Conservation (phyloP, 1,140 invertebrate genomes). For the Drosophila miranda region DNA sequence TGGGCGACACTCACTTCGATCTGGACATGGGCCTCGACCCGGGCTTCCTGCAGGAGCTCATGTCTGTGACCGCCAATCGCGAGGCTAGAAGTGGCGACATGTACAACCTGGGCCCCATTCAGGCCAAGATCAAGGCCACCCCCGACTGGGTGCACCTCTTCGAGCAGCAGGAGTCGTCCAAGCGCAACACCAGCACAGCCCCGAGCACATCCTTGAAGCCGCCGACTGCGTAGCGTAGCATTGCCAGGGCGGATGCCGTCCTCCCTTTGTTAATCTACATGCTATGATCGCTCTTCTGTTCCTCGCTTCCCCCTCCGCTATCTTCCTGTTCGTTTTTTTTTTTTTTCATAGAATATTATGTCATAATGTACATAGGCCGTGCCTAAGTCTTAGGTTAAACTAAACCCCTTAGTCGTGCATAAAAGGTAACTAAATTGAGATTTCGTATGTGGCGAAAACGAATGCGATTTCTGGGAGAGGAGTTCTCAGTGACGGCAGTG, state of each 20-base stretch:
- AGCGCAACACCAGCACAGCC: slow-evolving; percentile 11
- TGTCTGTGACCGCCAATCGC: slow-evolving; percentile 76
- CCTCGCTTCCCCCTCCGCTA: background rate
- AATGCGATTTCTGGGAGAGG: background rate
- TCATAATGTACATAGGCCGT: slow-evolving; percentile 50
- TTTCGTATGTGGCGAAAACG: slow-evolving; percentile 20
- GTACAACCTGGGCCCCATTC: slow-evolving; percentile 80
- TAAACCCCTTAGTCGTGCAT: slow-evolving; percentile 20
- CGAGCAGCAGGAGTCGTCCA: slow-evolving; percentile 58
- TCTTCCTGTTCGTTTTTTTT: background rate
- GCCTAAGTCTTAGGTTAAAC: slow-evolving; percentile 49
- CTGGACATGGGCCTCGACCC: slow-evolving; percentile 82
- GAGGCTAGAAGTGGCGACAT: slow-evolving; percentile 80
- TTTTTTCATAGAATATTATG: slow-evolving; percentile 24
- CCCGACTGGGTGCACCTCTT: slow-evolving; percentile 82
- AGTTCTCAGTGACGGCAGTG: too few relatives aligned
- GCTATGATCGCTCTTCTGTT: too few relatives aligned
- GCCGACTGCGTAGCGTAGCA: slow-evolving; percentile 47
- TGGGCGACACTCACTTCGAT: slow-evolving; percentile 84
- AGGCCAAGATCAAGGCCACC: slow-evolving; percentile 78
- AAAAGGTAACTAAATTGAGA: slow-evolving; percentile 21
- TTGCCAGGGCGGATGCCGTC: too few relatives aligned
- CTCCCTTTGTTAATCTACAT: too few relatives aligned
- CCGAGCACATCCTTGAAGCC: slow-evolving; percentile 3
- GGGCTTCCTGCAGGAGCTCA: slow-evolving; percentile 81